phyloP scores from a whole-genome alignment of 2,888 invertebrate species.

The Psylliodes chrysocephalus region DNA sequence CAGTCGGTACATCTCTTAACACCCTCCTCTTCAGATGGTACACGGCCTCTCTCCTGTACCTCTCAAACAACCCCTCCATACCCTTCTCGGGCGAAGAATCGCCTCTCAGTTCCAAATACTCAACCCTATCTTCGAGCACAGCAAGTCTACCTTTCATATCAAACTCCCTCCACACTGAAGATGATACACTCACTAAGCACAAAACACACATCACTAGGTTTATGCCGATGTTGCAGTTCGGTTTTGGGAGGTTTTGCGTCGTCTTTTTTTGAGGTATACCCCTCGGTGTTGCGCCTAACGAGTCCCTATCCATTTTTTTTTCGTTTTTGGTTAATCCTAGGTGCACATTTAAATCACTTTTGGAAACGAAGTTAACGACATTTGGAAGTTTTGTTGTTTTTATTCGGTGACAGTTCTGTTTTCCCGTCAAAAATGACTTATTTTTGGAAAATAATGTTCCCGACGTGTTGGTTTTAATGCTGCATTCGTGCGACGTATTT shows the following conservation, averaged over 20 bases:
- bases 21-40: constrained; percentile 62
- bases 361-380: not conserved
- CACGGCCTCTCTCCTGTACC: constrained; percentile 68
- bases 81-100: constrained; percentile 43
- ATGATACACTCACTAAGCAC: constrained; percentile 73
- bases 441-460: not conserved
- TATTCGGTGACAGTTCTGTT: not conserved
- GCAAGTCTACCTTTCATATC: constrained; percentile 67
- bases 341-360: constrained; percentile 7
- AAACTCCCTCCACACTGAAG: constrained; percentile 71
- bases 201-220: constrained; percentile 70
- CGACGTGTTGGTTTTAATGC: not conserved
- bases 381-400: not conserved
- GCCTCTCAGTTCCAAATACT: constrained; percentile 67
- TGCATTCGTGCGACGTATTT: not conserved
- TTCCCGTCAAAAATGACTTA: not conserved
- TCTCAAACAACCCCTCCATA: constrained; percentile 66
- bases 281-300: constrained; percentile 51
- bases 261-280: constrained; percentile 47
- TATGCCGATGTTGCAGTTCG: constrained; percentile 46
- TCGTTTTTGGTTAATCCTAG: constrained; percentile 50
- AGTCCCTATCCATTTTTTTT: constrained; percentile 59
- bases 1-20: constrained; percentile 59
- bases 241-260: constrained; percentile 43
- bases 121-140: constrained; percentile 69